phyloP scores from a whole-genome alignment of 2,888 invertebrate genomes.

The Drosophila atripex region DNA sequence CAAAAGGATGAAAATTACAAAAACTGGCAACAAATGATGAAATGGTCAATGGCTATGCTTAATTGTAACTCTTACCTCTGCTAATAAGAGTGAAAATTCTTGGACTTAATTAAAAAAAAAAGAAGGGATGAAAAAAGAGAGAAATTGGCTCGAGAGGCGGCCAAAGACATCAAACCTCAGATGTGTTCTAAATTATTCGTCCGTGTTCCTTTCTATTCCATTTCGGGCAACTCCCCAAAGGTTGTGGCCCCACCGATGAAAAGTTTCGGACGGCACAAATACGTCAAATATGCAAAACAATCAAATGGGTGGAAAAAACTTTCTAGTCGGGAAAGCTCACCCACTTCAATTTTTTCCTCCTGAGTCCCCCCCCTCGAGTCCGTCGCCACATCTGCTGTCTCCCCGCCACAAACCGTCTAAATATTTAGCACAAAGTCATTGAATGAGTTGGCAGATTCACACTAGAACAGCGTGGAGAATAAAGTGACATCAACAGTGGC shows the following conservation, averaged over 20 bases:
- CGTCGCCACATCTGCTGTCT: background rate
- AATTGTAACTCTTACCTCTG: conserved; percentile 58
- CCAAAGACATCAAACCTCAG: conserved; percentile 51
- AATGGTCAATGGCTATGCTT: conserved; percentile 74
- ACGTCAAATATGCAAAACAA: conserved; percentile 46
- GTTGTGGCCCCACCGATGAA: conserved; percentile 17
- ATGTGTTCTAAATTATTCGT: conserved; percentile 32
- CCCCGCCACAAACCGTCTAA: conserved; percentile 27
- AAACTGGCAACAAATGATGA: conserved; percentile 69
- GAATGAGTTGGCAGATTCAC: conserved; percentile 70
- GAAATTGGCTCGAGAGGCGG: conserved; percentile 10
- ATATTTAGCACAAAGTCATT: conserved; percentile 68
- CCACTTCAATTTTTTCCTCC: conserved; percentile 13
- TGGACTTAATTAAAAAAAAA: conserved; percentile 46
- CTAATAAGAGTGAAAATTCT: conserved; percentile 22
- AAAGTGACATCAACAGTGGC: conserved; percentile 70
- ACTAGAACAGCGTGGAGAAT: conserved; percentile 34
- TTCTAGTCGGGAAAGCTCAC: conserved; percentile 21
- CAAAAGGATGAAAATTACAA: conserved; percentile 46
- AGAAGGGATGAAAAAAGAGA: conserved; percentile 1
- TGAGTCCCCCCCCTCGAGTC: background rate
- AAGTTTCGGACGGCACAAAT: conserved; percentile 34
- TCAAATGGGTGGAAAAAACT: conserved; percentile 25
- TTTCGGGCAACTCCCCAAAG: conserved; percentile 27
- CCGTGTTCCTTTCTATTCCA: conserved; percentile 17